A percentile compares a stretch with the other conserved stretches of the same genome.
phyloP scores from a whole-genome alignment of 2,797 vertebrate genomes.

The Chrosomus eos region DNA sequence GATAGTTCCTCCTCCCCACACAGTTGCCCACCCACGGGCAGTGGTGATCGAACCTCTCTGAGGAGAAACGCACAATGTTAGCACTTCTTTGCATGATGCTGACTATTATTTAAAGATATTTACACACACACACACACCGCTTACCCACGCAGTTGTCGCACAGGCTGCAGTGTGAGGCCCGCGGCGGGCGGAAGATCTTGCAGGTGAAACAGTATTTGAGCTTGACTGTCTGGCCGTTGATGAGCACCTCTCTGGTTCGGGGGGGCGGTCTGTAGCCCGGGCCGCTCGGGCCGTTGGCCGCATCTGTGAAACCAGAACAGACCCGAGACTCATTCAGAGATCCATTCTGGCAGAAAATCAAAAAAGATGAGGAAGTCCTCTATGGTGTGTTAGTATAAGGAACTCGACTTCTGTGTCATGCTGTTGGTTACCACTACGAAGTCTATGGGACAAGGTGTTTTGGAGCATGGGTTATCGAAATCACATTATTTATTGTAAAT shows the following conservation, averaged over 20 bases:
- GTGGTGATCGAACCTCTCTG: slow-evolving; percentile 93
- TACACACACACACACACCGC: slow-evolving; percentile 56
- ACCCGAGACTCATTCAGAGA: background rate
- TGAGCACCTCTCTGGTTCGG: slow-evolving; percentile 89
- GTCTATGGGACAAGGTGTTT: background rate
- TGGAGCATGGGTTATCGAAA: background rate
- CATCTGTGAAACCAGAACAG: slow-evolving; percentile 75
- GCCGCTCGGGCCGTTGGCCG: slow-evolving; percentile 83
- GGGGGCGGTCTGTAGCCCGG: slow-evolving; percentile 88
- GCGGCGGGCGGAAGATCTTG: slow-evolving; percentile 88
- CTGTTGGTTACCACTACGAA: background rate
- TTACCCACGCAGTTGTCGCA: slow-evolving; percentile 91
- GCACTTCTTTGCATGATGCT: slow-evolving; percentile 58
- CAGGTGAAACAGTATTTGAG: slow-evolving; percentile 90
- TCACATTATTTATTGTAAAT: background rate
- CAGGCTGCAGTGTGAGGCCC: slow-evolving; percentile 89
- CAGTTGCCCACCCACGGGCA: slow-evolving; percentile 95
- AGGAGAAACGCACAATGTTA: background rate
- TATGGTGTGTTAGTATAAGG: background rate
- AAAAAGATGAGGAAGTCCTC: background rate
- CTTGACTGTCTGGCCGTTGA: slow-evolving; percentile 90
- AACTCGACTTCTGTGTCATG: background rate
- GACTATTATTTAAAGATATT: background rate
- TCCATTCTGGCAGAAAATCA: background rate
- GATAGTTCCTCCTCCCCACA: slow-evolving; percentile 93